Percentiles rank a stretch among this genome's conserved stretches.
phyloP scores from a whole-genome alignment of 1,140 invertebrate genomes.

The Drosophila sproati region DNA sequence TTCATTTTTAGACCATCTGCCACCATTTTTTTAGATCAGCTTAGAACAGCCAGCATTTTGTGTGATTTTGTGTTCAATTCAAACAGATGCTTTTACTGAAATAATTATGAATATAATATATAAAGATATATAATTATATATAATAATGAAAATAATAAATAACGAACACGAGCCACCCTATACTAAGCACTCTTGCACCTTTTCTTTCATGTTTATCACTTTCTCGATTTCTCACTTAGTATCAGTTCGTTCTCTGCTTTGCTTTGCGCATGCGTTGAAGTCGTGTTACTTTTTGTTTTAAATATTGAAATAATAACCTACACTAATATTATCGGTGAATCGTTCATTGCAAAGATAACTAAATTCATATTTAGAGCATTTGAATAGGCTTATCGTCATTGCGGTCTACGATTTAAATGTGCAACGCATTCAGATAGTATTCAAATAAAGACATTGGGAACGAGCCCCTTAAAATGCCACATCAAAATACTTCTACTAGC shows the following conservation, averaged over 20 bases:
- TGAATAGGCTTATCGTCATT: neutral
- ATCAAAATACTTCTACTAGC: neutral
- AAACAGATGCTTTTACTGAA: no score
- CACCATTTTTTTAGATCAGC: neutral
- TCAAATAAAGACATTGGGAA: conserved; percentile 1
- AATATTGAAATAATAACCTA: neutral
- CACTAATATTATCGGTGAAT: neutral
- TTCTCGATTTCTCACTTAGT: neutral
- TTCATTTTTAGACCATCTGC: neutral
- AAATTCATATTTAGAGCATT: neutral
- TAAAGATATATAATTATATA: no score
- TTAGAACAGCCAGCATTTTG: neutral
- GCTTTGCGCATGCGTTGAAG: neutral
- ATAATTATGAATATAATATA: no score
- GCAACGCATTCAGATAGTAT: neutral
- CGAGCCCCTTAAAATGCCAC: conserved; percentile 2
- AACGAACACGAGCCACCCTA: no score
- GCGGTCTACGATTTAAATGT: neutral
- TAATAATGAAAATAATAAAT: neutral
- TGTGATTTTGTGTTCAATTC: no score
- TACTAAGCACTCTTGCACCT: neutral
- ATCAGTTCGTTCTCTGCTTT: neutral
- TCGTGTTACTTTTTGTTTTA: neutral
- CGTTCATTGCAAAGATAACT: neutral
- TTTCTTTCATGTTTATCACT: no score